A percentile compares a stretch with the other conserved stretches of the same genome.
Conservation (phyloP, 2,888 invertebrate genomes). For the Lamproptera curius region DNA sequence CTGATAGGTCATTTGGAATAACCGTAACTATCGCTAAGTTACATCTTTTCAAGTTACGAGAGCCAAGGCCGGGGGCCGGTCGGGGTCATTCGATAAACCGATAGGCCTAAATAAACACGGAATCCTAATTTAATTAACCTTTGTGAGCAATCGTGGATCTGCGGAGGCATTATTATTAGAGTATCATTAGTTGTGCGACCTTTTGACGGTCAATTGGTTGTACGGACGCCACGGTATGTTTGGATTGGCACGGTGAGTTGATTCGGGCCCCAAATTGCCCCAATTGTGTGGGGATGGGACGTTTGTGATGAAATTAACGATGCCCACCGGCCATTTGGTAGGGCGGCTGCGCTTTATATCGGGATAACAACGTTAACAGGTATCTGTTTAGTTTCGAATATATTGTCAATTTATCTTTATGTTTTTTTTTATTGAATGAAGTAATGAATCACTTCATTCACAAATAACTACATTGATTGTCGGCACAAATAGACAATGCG, state of each 20-base stretch:
- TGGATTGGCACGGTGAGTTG: constrained; percentile 7
- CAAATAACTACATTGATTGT: too few relatives aligned
- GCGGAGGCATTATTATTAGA: constrained; percentile 29
- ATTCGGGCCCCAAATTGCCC: background rate
- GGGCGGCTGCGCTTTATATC: background rate
- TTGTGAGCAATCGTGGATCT: constrained; percentile 40
- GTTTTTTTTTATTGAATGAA: too few relatives aligned
- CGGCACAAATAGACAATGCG: too few relatives aligned
- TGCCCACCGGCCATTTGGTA: background rate
- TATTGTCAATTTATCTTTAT: too few relatives aligned
- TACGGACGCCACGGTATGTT: constrained; percentile 4
- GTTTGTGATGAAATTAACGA: background rate
- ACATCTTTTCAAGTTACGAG: background rate
- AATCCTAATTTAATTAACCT: constrained; percentile 42
- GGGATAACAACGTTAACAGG: background rate
- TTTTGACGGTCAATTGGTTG: constrained; percentile 18
- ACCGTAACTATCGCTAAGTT: background rate
- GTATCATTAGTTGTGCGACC: constrained; percentile 25
- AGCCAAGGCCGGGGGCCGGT: constrained; percentile 6
- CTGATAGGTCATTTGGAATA: background rate
- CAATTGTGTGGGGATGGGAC: background rate
- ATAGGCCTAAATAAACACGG: constrained; percentile 45
- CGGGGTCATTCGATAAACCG: constrained; percentile 36
- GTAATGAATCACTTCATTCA: too few relatives aligned
- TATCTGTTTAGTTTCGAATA: too few relatives aligned